Evolutionary conservation across 2,888 invertebrate species (phyloP), one percentile per base, ranked within the genome.

Genomic region (Phymatocera aterrima): DNA sequence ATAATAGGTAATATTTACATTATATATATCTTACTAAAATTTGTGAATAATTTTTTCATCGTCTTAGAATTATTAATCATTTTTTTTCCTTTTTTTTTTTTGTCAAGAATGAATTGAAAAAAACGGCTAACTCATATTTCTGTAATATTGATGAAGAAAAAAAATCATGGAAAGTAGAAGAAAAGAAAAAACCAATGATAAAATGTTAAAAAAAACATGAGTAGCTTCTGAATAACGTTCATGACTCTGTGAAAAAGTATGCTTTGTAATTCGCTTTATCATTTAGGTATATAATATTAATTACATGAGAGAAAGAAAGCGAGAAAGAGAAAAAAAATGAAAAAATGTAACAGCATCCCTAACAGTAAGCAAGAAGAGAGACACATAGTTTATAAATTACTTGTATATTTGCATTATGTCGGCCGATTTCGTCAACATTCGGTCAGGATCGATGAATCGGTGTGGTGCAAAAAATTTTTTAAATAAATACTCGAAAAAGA

Each of bases 11-110:
- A n/a, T n/a, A n/a, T n/a, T n/a, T n/a, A n/a, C n/a, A n/a, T n/a
- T n/a, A n/a, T 72, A 34, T 51, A 51, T 72, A 72, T 57, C 75
- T 57, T 57, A 75, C 75, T 54, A 75, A 57, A 75, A 75, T 75
- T n/a, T 75, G 75, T 75, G 75, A 75, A 57, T 75, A 75, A 57
- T 57, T 57, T n/a, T n/a, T n/a, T 31, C 57, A 37, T 43, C 54
- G n/a, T 57, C 28, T 12, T 31, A 72, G 72, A 72, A 51, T 72
- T 51, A 68, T 24, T 34, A 51, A 72, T 72, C 15, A n/a, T 61
- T 61, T 31, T 61, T 28, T 28, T 12, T 12, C 15, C 31, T 43
- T 10, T 43, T 43, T 43, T 43, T 10, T 43, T 43, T 37, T 37
- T 64, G 8, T 31, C n/a, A 37, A 10, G 6, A n/a, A 60, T 10